Evolutionary conservation across 2,888 invertebrate species (phyloP), one percentile per base, ranked within the genome.

Genomic region (Sinotaia quadrata): DNA sequence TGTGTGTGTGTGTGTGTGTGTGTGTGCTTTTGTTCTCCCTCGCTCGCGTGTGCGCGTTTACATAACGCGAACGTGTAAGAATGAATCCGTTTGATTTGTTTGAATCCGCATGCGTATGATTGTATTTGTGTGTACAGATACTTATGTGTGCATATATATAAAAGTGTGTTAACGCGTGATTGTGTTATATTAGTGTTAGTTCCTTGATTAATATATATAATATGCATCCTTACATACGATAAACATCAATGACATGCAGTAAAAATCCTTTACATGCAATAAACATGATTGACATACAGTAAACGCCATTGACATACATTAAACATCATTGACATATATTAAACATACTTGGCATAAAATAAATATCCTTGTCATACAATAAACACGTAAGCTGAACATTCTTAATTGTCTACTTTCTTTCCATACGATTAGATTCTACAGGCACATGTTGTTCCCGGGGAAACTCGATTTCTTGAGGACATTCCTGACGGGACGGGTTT

Each of bases 381-480:
- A n/a, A n/a, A n/a, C n/a, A n/a, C 10, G 21, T 52, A 52, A 52
- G 18, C 21, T 10, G 4, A 8, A 31, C 4, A 5, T 56, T 27
- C 31, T 56, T 7, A 18, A 18, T 41, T 15, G 7, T 33, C n/a
- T 8, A 41, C 18, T 18, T 41, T 8, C 18, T 41, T 18, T 41
- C 41, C 41, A 12, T 18, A 8, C 34, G n/a, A 52, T 27, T 71
- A 81, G 81, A 74, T 80, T 18, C 60, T 81, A 8, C 69, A 73
- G 10, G 72, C 77, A 4, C 81, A 80, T 51, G 62, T 81, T 0
- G 71, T 80, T n/a, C 73, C 70, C 4, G 75, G 74, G 4, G 73
- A 75, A 24, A 52, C 37, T 7, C 54, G 68, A 15, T 77, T 69
- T 44, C 52, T 78, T 34, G 76, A 76, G 8, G 75, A 79, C 8